These are phyloP conservation scores for Zygogramma bicolorata DNA, from an alignment of 2,888 invertebrate species.

Conservation along the genomic window DNA sequence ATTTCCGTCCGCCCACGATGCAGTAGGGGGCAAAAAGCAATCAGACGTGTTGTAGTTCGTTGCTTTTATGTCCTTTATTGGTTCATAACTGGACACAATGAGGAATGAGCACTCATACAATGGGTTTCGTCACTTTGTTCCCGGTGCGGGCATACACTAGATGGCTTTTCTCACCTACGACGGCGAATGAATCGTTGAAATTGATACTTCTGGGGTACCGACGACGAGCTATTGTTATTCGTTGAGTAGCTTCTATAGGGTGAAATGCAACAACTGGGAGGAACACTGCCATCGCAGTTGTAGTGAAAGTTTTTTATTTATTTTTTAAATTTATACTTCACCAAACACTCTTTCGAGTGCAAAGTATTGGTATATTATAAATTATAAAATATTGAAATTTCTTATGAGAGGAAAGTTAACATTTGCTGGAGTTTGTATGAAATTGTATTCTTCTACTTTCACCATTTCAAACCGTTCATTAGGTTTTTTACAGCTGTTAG, in stretches of 20 bases:
- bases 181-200: background rate
- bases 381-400: too few species aligned
- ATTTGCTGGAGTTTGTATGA: too few species aligned
- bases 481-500: too few species aligned
- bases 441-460: too few species aligned
- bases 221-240: background rate
- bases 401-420: too few species aligned
- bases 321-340: too few species aligned
- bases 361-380: too few species aligned
- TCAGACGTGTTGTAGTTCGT: conserved; percentile 35
- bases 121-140: conserved; percentile 9
- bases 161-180: background rate
- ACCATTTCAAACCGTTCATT: too few species aligned
- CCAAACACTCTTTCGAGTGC: too few species aligned
- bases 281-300: too few species aligned
- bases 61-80: conserved; percentile 39
- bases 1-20: background rate
- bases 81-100: conserved; percentile 36
- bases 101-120: conserved; percentile 26
- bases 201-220: background rate
- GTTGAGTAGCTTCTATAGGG: background rate
- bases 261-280: background rate
- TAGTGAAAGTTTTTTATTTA: too few species aligned
- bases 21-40: conserved; percentile 31
- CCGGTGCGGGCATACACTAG: background rate